These are phyloP conservation scores for Otis tarda DNA, from an alignment of 2,113 vertebrate genomes.

Conservation along the genomic window DNA sequence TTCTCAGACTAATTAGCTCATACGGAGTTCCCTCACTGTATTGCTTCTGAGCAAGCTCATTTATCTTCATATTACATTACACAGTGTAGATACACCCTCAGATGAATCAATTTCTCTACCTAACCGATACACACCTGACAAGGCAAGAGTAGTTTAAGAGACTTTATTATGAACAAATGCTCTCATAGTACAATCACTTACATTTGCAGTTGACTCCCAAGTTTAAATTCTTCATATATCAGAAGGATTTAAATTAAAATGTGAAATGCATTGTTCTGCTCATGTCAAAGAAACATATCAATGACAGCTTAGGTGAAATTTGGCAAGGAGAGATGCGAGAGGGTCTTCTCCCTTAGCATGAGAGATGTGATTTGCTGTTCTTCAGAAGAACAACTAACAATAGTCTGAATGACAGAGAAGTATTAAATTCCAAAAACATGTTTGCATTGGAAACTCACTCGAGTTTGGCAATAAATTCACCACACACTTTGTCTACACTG, in stretches of 20 bases:
- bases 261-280: not conserved
- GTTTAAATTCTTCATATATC: not conserved
- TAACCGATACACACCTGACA: not conserved
- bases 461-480: not conserved
- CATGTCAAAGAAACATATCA: not conserved
- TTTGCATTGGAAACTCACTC: not conserved
- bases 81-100: not conserved
- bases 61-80: not conserved
- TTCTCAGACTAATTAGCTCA: constrained; percentile 9
- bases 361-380: not conserved
- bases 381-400: not conserved
- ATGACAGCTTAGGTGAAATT: not conserved
- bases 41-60: constrained; percentile 7
- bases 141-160: not conserved
- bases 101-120: not conserved
- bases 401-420: not conserved
- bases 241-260: not conserved
- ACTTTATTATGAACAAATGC: not conserved
- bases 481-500: fast-evolving
- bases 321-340: fast-evolving
- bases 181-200: not conserved
- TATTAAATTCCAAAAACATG: not conserved
- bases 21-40: not conserved
- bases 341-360: not conserved
- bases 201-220: not conserved